phyloP scores from a whole-genome alignment of 2,888 invertebrate genomes.

The Barypeithes pellucidus region DNA sequence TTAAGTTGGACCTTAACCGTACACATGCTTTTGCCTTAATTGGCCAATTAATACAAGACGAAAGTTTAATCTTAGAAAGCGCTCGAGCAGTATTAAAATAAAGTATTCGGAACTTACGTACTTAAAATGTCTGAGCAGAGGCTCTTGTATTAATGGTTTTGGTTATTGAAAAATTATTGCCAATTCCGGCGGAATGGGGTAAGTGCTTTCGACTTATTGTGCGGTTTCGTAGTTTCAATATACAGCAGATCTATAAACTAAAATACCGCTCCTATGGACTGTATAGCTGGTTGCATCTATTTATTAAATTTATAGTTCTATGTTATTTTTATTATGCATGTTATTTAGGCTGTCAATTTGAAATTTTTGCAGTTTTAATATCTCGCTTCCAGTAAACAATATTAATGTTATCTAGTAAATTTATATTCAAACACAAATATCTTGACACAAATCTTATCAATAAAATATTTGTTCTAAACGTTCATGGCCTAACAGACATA shows the following conservation, averaged over 20 bases:
- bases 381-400: too few relatives aligned
- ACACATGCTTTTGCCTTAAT: constrained; percentile 51
- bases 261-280: background rate
- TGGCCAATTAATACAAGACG: constrained; percentile 53
- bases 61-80: constrained; percentile 54
- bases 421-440: too few relatives aligned
- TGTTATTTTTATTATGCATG: too few relatives aligned
- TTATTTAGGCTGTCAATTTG: too few relatives aligned
- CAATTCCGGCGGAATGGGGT: background rate
- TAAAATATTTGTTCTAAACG: too few relatives aligned
- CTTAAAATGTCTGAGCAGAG: constrained; percentile 39
- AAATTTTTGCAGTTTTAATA: too few relatives aligned
- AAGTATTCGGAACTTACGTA: constrained; percentile 44
- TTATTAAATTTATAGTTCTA: too few relatives aligned
- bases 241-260: background rate
- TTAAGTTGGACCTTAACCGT: constrained; percentile 45
- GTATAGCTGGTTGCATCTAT: too few relatives aligned
- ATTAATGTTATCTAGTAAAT: too few relatives aligned
- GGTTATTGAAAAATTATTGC: constrained; percentile 49
- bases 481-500: too few relatives aligned
- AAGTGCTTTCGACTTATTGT: constrained; percentile 12
- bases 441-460: too few relatives aligned
- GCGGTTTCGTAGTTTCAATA: background rate
- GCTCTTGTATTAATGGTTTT: constrained; percentile 46
- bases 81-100: constrained; percentile 49